Evolutionary conservation across 2,113 vertebrate genomes (phyloP), one percentile per base, ranked within the genome.

Genomic region (Mugil cephalus): DNA sequence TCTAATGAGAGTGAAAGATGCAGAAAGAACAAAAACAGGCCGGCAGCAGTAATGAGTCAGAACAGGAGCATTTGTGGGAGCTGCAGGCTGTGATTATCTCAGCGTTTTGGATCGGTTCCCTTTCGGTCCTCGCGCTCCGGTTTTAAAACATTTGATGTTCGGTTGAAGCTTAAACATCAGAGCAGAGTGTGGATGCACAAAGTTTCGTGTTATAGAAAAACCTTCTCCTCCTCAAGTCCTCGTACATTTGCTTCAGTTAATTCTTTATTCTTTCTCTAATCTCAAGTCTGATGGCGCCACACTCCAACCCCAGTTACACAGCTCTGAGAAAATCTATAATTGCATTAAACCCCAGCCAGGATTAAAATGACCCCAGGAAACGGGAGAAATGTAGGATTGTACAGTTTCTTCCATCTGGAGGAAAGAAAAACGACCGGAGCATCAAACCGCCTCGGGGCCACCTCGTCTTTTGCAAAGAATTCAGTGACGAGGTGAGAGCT

Each of bases 51-150:
- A 71, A 55, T 18, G 51, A 71, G 56, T 64, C 66, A 56, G 21
- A 81, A 69, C 74, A 75, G 53, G 13, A 59, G n/a, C 38, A 52
- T 81, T 79, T 75, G 56, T 53, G 48, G 38, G 52, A 75, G 34
- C 61, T 50, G 56, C 15, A 11, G 6, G 70, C 70, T 79, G 77
- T 62, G 75, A 80, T 84, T 76, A 69, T 40, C 51, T 72, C 53
- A 12, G 52, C 7, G 13, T 50, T 55, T 69, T 72, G 82, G 73
- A 80, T 51, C 36, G 2, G 12, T 42, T 68, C 53, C 52, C 52
- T 58, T 35, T 58, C n/a, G 35, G 73, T 50, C 55, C 36, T 2
- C n/a, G n/a, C n/a, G n/a, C n/a, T n/a, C n/a, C n/a, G n/a, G n/a
- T n/a, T n/a, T n/a, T n/a, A n/a, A n/a, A n/a, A n/a, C n/a, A n/a